Conservation (phyloP, 1,140 invertebrate genomes). For the Adoxophyes honmai region DNA sequence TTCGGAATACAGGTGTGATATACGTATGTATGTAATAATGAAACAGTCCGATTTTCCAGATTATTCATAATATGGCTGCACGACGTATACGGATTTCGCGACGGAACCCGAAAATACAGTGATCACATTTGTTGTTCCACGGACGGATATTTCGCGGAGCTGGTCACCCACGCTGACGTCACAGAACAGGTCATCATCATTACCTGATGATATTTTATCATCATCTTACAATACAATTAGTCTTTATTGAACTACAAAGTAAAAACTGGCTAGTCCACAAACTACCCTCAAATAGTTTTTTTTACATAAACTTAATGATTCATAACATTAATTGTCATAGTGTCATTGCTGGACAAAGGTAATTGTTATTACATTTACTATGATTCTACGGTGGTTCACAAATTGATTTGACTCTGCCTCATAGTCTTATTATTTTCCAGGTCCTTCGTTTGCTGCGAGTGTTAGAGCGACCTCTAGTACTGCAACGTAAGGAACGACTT, state of each 20-base stretch:
- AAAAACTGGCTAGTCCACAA: no score
- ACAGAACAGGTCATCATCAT: conserved; percentile 64
- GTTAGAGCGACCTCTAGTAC: conserved; percentile 55
- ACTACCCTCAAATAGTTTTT: no score
- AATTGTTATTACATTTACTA: no score
- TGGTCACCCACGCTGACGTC: conserved; percentile 50
- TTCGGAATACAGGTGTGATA: no score
- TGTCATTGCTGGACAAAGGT: no score
- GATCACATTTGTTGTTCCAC: conserved; percentile 48
- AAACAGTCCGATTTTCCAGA: conserved; percentile 22
- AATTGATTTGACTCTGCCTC: no score
- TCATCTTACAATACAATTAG: no score
- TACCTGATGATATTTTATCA: background rate
- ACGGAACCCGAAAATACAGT: conserved; percentile 42
- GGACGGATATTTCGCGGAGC: conserved; percentile 59
- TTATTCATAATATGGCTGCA: conserved; percentile 63
- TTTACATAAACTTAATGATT: no score
- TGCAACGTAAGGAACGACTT: conserved; percentile 42
- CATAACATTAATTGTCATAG: no score
- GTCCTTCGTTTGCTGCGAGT: conserved; percentile 48
- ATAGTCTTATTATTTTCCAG: background rate
- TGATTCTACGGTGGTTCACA: no score
- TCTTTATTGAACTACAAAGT: no score
- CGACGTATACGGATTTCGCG: conserved; percentile 51
- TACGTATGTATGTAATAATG: no score